Conservation (phyloP, 2,797 vertebrate species). For the Glossophaga mutica region DNA sequence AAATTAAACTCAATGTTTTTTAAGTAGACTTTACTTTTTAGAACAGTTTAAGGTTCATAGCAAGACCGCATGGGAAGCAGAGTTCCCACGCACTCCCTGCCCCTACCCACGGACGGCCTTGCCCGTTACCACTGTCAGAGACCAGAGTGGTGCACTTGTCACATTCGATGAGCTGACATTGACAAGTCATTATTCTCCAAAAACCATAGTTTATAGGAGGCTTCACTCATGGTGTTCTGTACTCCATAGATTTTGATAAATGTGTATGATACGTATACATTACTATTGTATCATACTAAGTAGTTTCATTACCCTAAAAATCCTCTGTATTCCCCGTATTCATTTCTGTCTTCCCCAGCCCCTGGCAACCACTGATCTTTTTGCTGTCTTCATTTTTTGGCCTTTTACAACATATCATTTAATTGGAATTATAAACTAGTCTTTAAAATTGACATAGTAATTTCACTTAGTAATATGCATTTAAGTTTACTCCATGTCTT, state of each 20-base stretch:
- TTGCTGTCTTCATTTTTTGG: neutral
- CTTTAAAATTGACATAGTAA: neutral
- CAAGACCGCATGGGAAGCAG: neutral
- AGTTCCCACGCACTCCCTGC: accelerated
- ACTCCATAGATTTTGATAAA: neutral
- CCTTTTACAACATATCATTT: neutral
- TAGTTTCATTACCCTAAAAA: neutral
- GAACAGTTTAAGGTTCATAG: neutral
- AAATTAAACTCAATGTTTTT: neutral
- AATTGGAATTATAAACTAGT: neutral
- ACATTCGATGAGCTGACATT: neutral
- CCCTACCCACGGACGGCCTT: neutral
- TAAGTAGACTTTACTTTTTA: neutral
- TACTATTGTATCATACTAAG: neutral
- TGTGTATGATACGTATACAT: neutral
- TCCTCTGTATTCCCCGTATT: neutral
- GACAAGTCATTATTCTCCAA: neutral
- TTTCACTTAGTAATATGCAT: neutral
- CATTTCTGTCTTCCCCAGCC: neutral
- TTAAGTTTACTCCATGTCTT: neutral
- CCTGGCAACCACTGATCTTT: neutral
- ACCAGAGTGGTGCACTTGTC: neutral
- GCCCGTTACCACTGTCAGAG: neutral
- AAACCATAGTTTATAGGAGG: neutral
- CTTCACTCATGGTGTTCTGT: neutral